Percentiles rank a stretch among this genome's conserved stretches.
Evolutionary conservation across 2,113 vertebrate genomes (phyloP).

Genomic region (Chinchilla lanigera): DNA sequence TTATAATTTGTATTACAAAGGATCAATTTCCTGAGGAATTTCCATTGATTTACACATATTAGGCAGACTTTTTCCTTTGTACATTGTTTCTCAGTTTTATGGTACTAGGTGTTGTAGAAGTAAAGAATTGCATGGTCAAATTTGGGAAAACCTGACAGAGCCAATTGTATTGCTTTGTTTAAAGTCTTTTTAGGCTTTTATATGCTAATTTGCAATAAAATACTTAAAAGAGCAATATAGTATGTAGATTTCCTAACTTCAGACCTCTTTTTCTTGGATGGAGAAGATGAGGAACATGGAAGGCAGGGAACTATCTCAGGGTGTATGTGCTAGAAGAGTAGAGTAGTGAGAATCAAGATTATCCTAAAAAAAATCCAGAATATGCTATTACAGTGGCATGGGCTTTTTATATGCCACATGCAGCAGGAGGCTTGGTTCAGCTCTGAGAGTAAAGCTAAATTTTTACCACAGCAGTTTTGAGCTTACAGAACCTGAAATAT

Average conservation of each 20-base stretch:
- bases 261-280: slow-evolving; percentile 48
- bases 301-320: not conserved
- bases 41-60: slow-evolving; percentile 36
- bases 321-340: not conserved
- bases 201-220: slow-evolving; percentile 11
- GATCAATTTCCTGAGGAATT: slow-evolving; percentile 43
- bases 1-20: slow-evolving; percentile 42
- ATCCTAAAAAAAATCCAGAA: slow-evolving; percentile 36
- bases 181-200: slow-evolving; percentile 20
- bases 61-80: slow-evolving; percentile 39
- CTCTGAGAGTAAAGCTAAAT: slow-evolving; percentile 23
- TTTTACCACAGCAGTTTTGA: slow-evolving; percentile 35
- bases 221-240: not conserved
- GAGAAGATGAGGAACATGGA: not conserved
- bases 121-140: slow-evolving; percentile 12
- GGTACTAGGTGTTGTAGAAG: slow-evolving; percentile 3
- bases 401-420: not conserved
- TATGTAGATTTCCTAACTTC: not conserved
- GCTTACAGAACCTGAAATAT: not conserved
- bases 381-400: not conserved
- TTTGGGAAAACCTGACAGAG: slow-evolving; percentile 41
- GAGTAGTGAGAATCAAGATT: not conserved
- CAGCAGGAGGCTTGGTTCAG: not conserved
- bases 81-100: slow-evolving; percentile 22
- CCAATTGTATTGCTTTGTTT: slow-evolving; percentile 25